Conservation (phyloP, 1,140 invertebrate genomes). For the Solenopsis fugax region DNA sequence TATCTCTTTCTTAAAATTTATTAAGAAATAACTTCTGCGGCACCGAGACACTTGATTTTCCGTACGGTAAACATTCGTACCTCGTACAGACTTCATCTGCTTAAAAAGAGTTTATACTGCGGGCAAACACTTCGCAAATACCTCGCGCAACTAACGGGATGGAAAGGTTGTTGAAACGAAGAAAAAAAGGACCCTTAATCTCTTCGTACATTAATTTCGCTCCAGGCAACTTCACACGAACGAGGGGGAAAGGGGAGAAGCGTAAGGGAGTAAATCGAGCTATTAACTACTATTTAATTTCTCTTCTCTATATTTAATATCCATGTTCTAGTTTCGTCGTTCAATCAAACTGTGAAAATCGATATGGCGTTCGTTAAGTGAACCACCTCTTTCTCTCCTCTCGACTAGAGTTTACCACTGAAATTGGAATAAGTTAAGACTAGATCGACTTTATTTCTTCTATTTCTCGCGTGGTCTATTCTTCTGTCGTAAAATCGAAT, state of each 20-base stretch:
- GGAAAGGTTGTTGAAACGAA: background rate
- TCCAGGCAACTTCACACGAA: background rate
- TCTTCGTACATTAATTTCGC: slow-evolving; percentile 21
- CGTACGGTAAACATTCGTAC: slow-evolving; percentile 21
- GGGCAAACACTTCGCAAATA: slow-evolving; percentile 10
- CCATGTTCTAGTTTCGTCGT: background rate
- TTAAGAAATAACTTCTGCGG: slow-evolving; percentile 8
- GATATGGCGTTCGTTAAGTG: background rate
- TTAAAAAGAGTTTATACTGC: slow-evolving; percentile 43
- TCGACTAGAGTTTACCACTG: background rate
- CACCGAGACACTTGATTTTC: slow-evolving; percentile 35
- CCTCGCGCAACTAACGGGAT: background rate
- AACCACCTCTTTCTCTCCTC: background rate
- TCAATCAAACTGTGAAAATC: background rate
- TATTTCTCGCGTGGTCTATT: background rate
- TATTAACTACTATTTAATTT: slow-evolving; percentile 22
- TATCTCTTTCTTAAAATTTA: slow-evolving; percentile 19
- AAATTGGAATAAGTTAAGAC: background rate
- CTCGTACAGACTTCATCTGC: background rate
- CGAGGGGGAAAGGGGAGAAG: no score
- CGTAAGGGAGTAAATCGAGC: background rate
- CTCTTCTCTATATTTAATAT: slow-evolving; percentile 23
- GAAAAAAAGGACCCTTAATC: slow-evolving; percentile 32
- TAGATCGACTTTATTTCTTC: background rate
- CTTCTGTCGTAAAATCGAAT: background rate